A percentile compares a stretch with the other conserved stretches of the same genome.
Evolutionary conservation across 2,797 vertebrate genomes (phyloP).

Genomic region (Sebastes steindachneri): DNA sequence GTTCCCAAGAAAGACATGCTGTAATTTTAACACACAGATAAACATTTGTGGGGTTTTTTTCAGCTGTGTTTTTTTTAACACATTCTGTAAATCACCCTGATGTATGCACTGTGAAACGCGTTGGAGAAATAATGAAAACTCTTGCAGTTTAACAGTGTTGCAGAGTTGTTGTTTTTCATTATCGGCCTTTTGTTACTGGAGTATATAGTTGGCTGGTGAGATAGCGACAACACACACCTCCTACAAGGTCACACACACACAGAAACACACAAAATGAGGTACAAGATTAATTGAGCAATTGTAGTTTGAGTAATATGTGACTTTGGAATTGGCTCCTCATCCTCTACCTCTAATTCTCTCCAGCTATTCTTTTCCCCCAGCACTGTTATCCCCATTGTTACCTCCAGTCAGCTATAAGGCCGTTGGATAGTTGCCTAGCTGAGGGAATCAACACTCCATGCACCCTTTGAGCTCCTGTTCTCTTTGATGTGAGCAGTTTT

Average conservation of each 20-base stretch:
- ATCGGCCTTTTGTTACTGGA: neutral
- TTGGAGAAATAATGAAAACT: neutral
- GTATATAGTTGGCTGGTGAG: neutral
- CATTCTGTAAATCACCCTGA: neutral
- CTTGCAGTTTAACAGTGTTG: neutral
- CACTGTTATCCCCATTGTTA: neutral
- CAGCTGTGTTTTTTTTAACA: neutral
- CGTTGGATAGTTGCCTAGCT: neutral
- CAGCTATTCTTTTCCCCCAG: neutral
- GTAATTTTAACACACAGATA: neutral
- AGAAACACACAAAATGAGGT: neutral
- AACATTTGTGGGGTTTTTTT: neutral
- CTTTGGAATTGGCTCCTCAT: neutral
- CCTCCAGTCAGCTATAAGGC: neutral
- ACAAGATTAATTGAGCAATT: neutral
- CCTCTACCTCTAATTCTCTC: neutral
- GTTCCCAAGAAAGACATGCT: neutral
- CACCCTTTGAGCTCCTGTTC: neutral
- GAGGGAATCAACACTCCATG: neutral
- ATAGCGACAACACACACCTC: neutral
- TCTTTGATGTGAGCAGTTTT: conserved; percentile 10
- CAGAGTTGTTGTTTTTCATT: neutral
- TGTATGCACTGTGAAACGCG: neutral
- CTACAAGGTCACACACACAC: neutral
- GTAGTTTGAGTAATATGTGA: neutral